Evolutionary conservation across 2,888 invertebrate species (phyloP), one percentile per base, ranked within the genome.

Genomic region (Latrodectus elegans): DNA sequence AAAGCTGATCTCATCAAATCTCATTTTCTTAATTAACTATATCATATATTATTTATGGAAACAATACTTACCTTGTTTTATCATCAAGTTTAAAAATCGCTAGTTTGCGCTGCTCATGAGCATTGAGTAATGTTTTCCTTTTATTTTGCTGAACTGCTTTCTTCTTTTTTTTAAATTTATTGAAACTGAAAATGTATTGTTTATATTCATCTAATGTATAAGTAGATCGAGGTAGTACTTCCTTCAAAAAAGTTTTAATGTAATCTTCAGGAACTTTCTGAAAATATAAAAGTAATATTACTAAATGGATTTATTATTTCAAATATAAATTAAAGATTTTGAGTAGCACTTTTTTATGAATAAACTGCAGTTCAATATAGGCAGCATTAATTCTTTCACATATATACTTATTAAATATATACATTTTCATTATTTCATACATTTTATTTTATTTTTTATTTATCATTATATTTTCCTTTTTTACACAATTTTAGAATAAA

Each of bases 251-350:
- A 0, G 52, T 53, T 67, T 79, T 83, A 8, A 88, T 80, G 26
- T 75, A 88, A 51, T 65, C 49, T 14, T 83, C 75, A 14, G 88
- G 83, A 55, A 88, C 83, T 79, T 88, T 71, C 88, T 88, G 65
- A 53, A 79, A 88, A 51, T 17, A 51, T 17, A 51, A 70, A 53
- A 51, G 14, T 4, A 52, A 64, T 14, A 76, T 22, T 22, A 22
- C 22, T 22, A 22, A 22, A 22, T 22, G 22, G 38, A 38, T 38
- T 38, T 38, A 38, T 3, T 38, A 38, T 38, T 38, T 38, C 6
- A 38, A 38, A 38, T 38, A 4, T 4, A 38, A 38, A 38, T 38
- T 38, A 38, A 38, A 38, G 4, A 38, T 38, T 38, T 38, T 38
- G 38, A 38, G 38, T 6, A 38, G 6, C 6, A 38, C 38, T 38